phyloP scores from a whole-genome alignment of 2,797 vertebrate genomes.

The Myotis myotis region DNA sequence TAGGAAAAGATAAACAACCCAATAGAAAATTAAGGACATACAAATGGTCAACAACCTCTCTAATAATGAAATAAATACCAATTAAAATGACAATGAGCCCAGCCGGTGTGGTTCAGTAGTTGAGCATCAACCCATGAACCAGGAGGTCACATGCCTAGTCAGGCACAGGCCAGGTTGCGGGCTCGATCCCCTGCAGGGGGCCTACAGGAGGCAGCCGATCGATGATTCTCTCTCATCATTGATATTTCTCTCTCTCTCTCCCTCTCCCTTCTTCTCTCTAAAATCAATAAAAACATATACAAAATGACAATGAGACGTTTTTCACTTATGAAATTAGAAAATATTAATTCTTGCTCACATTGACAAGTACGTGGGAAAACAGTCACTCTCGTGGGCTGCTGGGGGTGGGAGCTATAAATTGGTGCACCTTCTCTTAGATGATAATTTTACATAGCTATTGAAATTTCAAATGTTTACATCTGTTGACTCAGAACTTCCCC shows the following conservation, averaged over 20 bases:
- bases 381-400: not conserved
- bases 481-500: not conserved
- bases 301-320: not conserved
- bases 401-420: not conserved
- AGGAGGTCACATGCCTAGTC: too few species aligned
- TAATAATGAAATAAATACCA: not conserved
- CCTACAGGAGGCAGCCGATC: too few species aligned
- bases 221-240: too few species aligned
- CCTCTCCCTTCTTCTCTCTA: too few species aligned
- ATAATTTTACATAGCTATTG: not conserved
- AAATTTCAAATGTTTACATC: constrained; percentile 15
- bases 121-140: too few species aligned
- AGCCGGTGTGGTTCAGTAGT: too few species aligned
- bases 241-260: too few species aligned
- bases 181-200: too few species aligned
- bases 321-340: not conserved
- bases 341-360: not conserved
- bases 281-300: too few species aligned
- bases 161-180: too few species aligned
- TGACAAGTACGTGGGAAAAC: not conserved
- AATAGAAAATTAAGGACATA: not conserved
- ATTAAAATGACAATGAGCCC: not conserved
- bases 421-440: not conserved
- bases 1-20: not conserved
- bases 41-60: not conserved